These are phyloP conservation scores for Semotilus atromaculatus DNA, from an alignment of 2,797 vertebrate genomes.

Conservation along the genomic window DNA sequence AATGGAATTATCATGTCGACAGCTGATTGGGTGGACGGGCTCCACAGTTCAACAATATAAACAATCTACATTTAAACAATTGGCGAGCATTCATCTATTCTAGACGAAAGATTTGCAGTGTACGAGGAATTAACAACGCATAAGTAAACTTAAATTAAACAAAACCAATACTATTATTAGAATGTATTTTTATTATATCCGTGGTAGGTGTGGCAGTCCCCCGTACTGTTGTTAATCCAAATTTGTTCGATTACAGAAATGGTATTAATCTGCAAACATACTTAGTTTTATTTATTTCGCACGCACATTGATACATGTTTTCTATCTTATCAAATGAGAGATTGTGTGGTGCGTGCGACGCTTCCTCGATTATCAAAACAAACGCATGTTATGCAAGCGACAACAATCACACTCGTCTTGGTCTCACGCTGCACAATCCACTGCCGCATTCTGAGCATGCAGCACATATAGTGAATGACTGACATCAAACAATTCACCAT, in stretches of 20 bases:
- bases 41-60: constrained; percentile 23
- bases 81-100: not conserved
- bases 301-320: too few species aligned
- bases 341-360: not conserved
- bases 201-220: constrained; percentile 32
- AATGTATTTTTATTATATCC: not conserved
- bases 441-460: not conserved
- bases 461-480: not conserved
- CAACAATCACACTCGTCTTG: constrained; percentile 20
- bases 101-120: not conserved
- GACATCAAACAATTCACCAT: constrained; percentile 22
- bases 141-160: not conserved
- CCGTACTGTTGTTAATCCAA: not conserved
- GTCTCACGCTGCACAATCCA: not conserved
- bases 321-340: not conserved
- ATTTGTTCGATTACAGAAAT: not conserved
- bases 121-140: too few species aligned
- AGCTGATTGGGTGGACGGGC: constrained; percentile 67
- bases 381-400: constrained; percentile 42
- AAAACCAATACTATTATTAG: too few species aligned
- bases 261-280: not conserved
- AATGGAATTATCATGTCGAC: constrained; percentile 49
- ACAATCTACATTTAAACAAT: constrained; percentile 6
- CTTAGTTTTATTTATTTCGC: not conserved
- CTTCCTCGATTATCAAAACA: not conserved